Conservation (phyloP, 1,140 invertebrate genomes). For the Cyphomyrmex costatus region DNA sequence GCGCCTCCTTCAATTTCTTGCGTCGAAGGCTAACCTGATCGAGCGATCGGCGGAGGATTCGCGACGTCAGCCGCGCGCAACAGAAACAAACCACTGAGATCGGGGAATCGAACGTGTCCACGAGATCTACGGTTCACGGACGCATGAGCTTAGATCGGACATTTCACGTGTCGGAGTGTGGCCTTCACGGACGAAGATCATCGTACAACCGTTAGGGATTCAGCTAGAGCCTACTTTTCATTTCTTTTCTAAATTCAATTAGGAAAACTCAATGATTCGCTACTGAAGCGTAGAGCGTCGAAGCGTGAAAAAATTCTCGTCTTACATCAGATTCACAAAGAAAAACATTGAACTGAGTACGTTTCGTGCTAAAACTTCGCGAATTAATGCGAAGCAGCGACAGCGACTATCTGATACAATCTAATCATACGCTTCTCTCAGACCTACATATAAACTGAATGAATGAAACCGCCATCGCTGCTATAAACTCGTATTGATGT, state of each 20-base stretch:
- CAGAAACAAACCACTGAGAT: conserved; percentile 40
- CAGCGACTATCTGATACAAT: background rate
- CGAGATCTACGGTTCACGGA: background rate
- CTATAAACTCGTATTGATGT: background rate
- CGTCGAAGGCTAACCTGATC: conserved; percentile 55
- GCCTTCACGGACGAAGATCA: background rate
- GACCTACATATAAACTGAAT: conserved; percentile 18
- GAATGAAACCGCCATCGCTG: conserved; percentile 18
- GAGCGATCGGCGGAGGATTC: conserved; percentile 33
- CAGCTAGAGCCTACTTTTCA: background rate
- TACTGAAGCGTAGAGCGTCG: background rate
- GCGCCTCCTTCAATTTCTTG: conserved; percentile 61
- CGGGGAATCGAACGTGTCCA: background rate
- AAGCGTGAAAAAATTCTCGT: conserved; percentile 27
- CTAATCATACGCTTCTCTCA: conserved; percentile 34
- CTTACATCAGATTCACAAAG: background rate
- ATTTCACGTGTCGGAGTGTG: background rate
- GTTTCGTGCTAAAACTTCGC: background rate
- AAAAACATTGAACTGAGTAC: background rate
- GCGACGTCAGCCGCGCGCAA: conserved; percentile 36
- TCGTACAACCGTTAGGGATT: background rate
- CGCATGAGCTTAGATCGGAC: background rate
- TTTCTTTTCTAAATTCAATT: background rate
- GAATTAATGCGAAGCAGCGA: background rate
- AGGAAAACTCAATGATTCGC: conserved; percentile 12